These are phyloP conservation scores for Netelia inedita DNA, from an alignment of 2,888 invertebrate species.

Conservation along the genomic window DNA sequence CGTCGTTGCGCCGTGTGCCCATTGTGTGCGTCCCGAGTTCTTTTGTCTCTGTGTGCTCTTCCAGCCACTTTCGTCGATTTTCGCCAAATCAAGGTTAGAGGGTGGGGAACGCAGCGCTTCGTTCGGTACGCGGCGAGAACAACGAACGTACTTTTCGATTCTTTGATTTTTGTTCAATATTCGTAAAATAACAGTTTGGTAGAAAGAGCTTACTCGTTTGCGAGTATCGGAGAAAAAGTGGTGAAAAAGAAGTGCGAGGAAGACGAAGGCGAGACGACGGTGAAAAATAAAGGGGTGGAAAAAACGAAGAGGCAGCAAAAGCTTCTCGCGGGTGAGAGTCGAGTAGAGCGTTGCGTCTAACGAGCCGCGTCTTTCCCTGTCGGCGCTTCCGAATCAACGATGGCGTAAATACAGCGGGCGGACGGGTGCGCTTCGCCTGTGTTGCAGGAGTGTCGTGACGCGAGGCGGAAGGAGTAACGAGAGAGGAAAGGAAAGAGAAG, in stretches of 20 bases:
- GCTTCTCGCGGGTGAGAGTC: constrained; percentile 54
- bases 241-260: background rate
- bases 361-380: constrained; percentile 66
- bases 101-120: constrained; percentile 12
- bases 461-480: constrained; percentile 28
- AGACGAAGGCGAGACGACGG: background rate
- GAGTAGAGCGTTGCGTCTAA: constrained; percentile 64
- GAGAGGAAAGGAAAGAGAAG: constrained; percentile 36
- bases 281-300: constrained; percentile 11
- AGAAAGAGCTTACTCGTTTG: background rate
- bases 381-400: constrained; percentile 65
- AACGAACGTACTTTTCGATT: too few species aligned
- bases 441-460: constrained; percentile 32
- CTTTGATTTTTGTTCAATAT: background rate
- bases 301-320: constrained; percentile 40
- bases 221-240: constrained; percentile 11
- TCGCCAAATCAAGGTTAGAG: background rate
- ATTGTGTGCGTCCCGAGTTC: too few species aligned
- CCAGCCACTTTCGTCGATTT: too few species aligned
- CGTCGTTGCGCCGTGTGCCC: too few species aligned
- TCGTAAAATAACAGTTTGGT: too few species aligned
- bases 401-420: constrained; percentile 58
- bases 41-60: too few species aligned
- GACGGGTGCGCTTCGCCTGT: constrained; percentile 18
- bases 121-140: background rate